Conservation (phyloP, 2,888 invertebrate species). For the Lepidochrysops patricia region DNA sequence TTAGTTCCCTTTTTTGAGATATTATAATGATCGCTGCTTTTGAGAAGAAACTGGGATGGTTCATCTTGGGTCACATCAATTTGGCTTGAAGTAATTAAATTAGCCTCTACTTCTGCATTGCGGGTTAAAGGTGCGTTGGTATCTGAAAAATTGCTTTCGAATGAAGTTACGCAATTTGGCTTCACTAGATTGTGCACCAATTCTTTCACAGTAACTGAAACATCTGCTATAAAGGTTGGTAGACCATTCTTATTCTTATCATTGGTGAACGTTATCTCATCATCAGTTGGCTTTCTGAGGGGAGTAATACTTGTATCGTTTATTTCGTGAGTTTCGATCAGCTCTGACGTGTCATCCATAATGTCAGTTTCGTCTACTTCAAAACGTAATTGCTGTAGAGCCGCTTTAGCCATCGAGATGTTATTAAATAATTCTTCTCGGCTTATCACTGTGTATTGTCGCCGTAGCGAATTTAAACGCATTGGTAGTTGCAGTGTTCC, state of each 20-base stretch:
- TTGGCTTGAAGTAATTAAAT: slow-evolving; percentile 50
- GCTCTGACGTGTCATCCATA: slow-evolving; percentile 30
- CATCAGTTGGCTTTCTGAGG: slow-evolving; percentile 46
- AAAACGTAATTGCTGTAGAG: slow-evolving; percentile 38
- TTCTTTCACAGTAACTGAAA: slow-evolving; percentile 48
- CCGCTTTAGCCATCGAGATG: slow-evolving; percentile 50
- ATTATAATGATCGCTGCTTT: background rate
- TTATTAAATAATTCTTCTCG: slow-evolving; percentile 47
- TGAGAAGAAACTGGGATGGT: background rate
- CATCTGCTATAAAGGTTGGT: slow-evolving; percentile 44
- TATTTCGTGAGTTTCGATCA: slow-evolving; percentile 22
- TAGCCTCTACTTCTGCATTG: slow-evolving; percentile 50
- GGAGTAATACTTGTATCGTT: slow-evolving; percentile 29
- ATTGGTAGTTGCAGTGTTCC: slow-evolving; percentile 22
- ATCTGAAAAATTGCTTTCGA: slow-evolving; percentile 24
- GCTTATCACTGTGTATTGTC: slow-evolving; percentile 40
- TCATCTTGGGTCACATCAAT: slow-evolving; percentile 39
- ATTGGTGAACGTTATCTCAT: slow-evolving; percentile 39
- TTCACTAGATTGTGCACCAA: slow-evolving; percentile 58
- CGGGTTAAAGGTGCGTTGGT: slow-evolving; percentile 30
- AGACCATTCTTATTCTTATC: slow-evolving; percentile 47
- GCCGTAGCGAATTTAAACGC: slow-evolving; percentile 33
- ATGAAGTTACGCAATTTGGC: slow-evolving; percentile 44
- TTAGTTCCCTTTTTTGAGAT: background rate
- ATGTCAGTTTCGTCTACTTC: slow-evolving; percentile 35